Percentiles rank a stretch among this genome's conserved stretches.
phyloP scores from a whole-genome alignment of 2,888 invertebrate species.

The Mythimna lalbum region DNA sequence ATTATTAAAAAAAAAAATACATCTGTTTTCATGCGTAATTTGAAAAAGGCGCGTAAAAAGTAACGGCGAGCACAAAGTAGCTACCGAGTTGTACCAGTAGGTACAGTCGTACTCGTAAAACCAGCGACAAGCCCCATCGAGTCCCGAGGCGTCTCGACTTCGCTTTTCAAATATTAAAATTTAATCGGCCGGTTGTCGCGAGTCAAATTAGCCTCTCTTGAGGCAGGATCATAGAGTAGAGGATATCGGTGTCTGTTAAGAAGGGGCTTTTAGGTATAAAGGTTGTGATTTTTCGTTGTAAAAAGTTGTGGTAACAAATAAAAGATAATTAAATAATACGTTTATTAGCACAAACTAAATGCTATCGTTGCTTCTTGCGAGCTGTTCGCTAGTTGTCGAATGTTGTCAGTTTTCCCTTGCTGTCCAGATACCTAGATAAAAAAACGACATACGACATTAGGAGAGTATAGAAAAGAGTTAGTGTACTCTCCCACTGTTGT shows the following conservation, averaged over 20 bases:
- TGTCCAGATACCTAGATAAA: too few relatives aligned
- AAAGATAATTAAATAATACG: too few relatives aligned
- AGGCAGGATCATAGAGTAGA: constrained; percentile 79
- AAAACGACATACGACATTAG: too few relatives aligned
- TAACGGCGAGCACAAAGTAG: constrained; percentile 54
- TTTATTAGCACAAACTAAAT: too few relatives aligned
- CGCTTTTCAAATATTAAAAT: constrained; percentile 91
- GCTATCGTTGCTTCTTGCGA: too few relatives aligned
- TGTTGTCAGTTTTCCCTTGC: too few relatives aligned
- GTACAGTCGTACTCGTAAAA: constrained; percentile 73
- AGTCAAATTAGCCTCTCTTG: constrained; percentile 89
- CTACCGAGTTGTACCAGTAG: constrained; percentile 66
- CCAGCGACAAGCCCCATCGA: constrained; percentile 82
- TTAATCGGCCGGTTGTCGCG: constrained; percentile 91
- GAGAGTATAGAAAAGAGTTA: too few relatives aligned
- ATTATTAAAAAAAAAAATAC: constrained; percentile 37
- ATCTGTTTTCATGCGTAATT: constrained; percentile 53
- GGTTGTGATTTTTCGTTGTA: background rate
- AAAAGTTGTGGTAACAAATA: too few relatives aligned
- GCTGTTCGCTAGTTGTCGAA: too few relatives aligned
- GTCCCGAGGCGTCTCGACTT: constrained; percentile 77
- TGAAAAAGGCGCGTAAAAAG: constrained; percentile 58
- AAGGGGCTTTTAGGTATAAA: constrained; percentile 31
- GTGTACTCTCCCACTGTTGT: too few relatives aligned
- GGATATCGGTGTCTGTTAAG: background rate